Evolutionary conservation across 1,140 invertebrate species (phyloP).

Genomic region (Apis laboriosa): DNA sequence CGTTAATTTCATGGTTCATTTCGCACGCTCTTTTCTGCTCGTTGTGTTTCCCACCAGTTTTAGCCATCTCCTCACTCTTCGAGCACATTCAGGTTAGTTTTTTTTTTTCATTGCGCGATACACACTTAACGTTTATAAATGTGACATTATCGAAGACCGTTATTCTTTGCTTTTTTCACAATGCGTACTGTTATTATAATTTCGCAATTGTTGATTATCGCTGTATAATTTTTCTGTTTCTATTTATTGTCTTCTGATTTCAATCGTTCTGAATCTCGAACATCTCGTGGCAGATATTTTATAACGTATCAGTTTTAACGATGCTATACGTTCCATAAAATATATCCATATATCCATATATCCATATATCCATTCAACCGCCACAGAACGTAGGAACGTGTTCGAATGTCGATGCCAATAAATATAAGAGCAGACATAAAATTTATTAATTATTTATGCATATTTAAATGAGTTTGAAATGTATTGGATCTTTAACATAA

Average conservation of each 20-base stretch:
- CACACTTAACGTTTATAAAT: conserved; percentile 57
- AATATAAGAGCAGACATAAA: background rate
- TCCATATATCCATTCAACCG: too few relatives aligned
- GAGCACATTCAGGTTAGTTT: background rate
- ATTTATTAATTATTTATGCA: conserved; percentile 34
- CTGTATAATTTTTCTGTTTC: conserved; percentile 22
- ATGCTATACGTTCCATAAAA: background rate
- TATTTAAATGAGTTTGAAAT: background rate
- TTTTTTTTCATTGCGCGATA: conserved; percentile 59
- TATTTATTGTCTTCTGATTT: conserved; percentile 19
- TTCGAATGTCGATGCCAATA: background rate
- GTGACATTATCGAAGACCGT: conserved; percentile 52
- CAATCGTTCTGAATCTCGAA: background rate
- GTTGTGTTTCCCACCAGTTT: background rate
- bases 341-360: background rate
- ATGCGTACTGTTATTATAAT: conserved; percentile 38
- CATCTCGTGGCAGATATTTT: background rate
- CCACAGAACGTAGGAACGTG: background rate
- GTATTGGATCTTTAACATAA: background rate
- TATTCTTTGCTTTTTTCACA: conserved; percentile 45
- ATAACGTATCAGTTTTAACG: background rate
- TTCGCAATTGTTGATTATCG: conserved; percentile 62
- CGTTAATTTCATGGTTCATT: conserved; percentile 73
- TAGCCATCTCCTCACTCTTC: background rate
- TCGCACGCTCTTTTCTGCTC: conserved; percentile 53